Conservation (phyloP, 2,797 vertebrate genomes). For the Myripristis murdjan region DNA sequence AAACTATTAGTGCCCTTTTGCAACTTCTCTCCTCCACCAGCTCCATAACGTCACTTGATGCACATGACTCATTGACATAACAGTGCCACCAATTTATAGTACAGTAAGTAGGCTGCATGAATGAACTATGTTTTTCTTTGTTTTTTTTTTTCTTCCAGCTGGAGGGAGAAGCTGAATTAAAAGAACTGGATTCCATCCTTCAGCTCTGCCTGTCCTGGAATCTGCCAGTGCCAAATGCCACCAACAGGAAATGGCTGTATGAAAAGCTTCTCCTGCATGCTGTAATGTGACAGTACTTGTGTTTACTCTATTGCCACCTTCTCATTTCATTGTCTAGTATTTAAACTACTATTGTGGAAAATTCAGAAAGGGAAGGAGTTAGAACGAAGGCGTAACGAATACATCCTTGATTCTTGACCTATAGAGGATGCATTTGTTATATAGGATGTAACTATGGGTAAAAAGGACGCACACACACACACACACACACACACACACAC, state of each 20-base stretch:
- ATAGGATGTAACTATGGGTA: no score
- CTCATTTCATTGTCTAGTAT: no score
- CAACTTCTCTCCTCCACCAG: no score
- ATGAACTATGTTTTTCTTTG: background rate
- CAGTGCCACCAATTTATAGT: background rate
- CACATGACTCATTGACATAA: background rate
- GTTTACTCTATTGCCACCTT: background rate
- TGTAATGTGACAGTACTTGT: slow-evolving; percentile 49
- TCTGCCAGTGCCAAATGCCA: slow-evolving; percentile 56
- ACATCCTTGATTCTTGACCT: no score
- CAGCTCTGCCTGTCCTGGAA: slow-evolving; percentile 49
- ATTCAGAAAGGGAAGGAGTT: no score
- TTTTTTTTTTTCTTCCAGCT: slow-evolving; percentile 46
- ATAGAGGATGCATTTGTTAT: no score
- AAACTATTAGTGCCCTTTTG: no score
- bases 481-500: no score
- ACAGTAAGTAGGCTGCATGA: background rate
- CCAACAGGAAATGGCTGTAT: slow-evolving; percentile 62
- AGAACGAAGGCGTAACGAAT: no score
- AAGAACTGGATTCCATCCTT: slow-evolving; percentile 42
- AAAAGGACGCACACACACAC: no score
- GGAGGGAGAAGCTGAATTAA: slow-evolving; percentile 43
- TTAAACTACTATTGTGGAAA: no score
- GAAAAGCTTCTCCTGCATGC: slow-evolving; percentile 53
- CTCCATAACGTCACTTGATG: background rate